These are phyloP conservation scores for Asarcornis scutulata DNA, from an alignment of 2,113 vertebrate genomes.

Conservation along the genomic window DNA sequence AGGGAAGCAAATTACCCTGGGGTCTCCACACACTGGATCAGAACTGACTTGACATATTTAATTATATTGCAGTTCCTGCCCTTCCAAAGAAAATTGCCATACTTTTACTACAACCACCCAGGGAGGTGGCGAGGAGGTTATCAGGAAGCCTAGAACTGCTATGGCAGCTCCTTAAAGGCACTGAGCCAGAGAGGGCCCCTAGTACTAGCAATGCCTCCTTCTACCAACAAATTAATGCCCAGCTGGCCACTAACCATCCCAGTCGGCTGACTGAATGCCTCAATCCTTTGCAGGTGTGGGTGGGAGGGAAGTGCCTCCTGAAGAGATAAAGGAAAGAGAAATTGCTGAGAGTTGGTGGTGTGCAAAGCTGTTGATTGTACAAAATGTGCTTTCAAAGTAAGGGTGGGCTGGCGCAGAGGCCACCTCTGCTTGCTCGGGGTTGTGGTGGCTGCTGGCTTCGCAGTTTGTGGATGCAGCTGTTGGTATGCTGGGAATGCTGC, in stretches of 20 bases:
- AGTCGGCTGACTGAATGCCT: background rate
- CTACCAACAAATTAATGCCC: background rate
- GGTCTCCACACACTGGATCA: slow-evolving; percentile 25
- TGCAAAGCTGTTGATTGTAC: fast-evolving
- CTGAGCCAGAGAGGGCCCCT: background rate
- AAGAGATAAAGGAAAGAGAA: background rate
- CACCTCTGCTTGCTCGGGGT: background rate
- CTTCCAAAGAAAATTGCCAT: slow-evolving; percentile 40
- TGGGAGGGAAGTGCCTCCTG: background rate
- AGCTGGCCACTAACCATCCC: background rate
- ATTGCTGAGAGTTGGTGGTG: fast-evolving
- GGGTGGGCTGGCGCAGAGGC: fast-evolving
- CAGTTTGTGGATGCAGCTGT: background rate
- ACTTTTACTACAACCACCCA: slow-evolving; percentile 5
- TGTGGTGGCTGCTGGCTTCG: fast-evolving
- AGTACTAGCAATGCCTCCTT: background rate
- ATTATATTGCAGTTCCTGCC: slow-evolving; percentile 31
- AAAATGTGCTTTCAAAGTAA: fast-evolving
- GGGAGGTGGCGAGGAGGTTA: slow-evolving; percentile 38
- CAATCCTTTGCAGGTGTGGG: background rate
- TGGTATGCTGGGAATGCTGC: background rate
- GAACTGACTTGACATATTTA: slow-evolving; percentile 36
- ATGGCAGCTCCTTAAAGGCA: slow-evolving; percentile 14
- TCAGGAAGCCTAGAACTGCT: background rate
- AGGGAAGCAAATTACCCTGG: slow-evolving; percentile 36